Percentiles rank a stretch among this genome's conserved stretches.
These are phyloP conservation scores for Euproctis similis DNA, from an alignment of 2,888 invertebrate species.

Conservation along the genomic window DNA sequence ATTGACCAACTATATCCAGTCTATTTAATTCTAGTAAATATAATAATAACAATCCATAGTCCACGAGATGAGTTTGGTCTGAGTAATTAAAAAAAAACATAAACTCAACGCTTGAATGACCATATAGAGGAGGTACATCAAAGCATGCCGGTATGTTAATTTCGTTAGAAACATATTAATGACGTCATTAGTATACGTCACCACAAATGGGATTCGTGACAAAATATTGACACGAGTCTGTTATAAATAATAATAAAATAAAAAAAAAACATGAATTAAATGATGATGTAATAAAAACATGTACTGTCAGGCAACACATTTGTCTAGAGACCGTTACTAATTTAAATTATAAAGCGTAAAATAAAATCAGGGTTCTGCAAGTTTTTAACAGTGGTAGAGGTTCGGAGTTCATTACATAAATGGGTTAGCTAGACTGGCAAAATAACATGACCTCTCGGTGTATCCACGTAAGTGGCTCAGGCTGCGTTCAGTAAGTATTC, in stretches of 20 bases:
- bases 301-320: conserved; percentile 55
- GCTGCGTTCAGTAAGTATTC: too few relatives aligned
- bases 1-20: too few relatives aligned
- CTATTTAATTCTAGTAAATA: too few relatives aligned
- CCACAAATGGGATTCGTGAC: conserved; percentile 66
- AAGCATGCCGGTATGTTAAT: conserved; percentile 57
- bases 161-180: conserved; percentile 67
- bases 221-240: conserved; percentile 66
- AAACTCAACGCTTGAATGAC: conserved; percentile 28
- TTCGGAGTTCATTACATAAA: too few relatives aligned
- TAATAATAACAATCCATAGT: too few relatives aligned
- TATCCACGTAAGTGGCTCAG: too few relatives aligned
- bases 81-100: too few relatives aligned
- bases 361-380: conserved; percentile 39
- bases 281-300: conserved; percentile 49
- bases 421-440: too few relatives aligned
- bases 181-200: conserved; percentile 65
- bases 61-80: too few relatives aligned
- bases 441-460: too few relatives aligned
- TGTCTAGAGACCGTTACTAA: conserved; percentile 64
- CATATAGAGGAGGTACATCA: conserved; percentile 56
- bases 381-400: too few relatives aligned
- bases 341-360: conserved; percentile 44
- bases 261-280: conserved; percentile 58
- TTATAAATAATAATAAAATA: conserved; percentile 30